These are phyloP conservation scores for Heliangelus exortis DNA, from an alignment of 2,797 vertebrate genomes.

Conservation along the genomic window DNA sequence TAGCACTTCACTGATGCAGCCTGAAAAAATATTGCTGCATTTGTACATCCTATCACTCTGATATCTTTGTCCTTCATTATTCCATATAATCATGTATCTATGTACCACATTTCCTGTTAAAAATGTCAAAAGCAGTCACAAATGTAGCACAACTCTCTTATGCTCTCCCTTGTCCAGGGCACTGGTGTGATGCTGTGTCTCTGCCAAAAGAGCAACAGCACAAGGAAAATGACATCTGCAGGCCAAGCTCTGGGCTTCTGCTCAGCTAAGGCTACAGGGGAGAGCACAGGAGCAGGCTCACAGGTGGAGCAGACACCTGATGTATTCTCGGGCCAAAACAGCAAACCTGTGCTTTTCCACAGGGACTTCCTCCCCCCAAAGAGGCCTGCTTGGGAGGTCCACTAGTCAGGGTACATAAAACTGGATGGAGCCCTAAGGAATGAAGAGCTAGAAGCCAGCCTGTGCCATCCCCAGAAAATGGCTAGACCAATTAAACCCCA, in stretches of 20 bases:
- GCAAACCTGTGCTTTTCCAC: background rate
- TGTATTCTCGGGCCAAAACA: background rate
- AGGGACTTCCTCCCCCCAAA: background rate
- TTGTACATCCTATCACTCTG: background rate
- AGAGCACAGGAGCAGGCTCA: background rate
- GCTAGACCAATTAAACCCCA: background rate
- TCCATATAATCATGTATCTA: background rate
- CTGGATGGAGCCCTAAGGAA: background rate
- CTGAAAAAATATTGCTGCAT: background rate
- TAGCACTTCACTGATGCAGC: background rate
- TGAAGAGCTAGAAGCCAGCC: background rate
- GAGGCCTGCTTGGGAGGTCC: background rate
- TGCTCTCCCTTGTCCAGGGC: background rate
- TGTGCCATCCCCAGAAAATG: background rate
- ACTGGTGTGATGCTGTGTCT: accelerated
- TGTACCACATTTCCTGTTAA: accelerated
- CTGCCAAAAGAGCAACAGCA: background rate
- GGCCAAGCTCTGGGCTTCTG: background rate
- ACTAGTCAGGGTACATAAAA: background rate
- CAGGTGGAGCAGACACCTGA: background rate
- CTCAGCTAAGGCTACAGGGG: background rate
- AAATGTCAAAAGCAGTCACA: background rate
- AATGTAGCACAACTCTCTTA: background rate
- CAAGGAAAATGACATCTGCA: background rate
- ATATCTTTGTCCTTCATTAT: background rate